Percentiles rank a stretch among this genome's conserved stretches.
Evolutionary conservation across 2,888 invertebrate species (phyloP).

Genomic region (Epirrita christyi): DNA sequence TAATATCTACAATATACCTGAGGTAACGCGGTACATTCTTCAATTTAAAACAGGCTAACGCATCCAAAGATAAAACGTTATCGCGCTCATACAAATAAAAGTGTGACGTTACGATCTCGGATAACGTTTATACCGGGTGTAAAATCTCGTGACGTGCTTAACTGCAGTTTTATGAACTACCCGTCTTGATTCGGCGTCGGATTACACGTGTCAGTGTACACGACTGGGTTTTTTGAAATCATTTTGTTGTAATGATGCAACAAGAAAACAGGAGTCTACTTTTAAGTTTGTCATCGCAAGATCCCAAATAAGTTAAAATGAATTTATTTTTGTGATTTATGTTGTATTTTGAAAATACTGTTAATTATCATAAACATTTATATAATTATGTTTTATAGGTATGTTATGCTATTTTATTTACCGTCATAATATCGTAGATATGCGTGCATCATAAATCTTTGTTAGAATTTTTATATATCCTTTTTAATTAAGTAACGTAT

Average conservation of each 20-base stretch:
- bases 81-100: constrained; percentile 21
- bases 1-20: background rate
- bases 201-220: constrained; percentile 47
- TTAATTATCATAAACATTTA: too few relatives aligned
- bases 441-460: too few relatives aligned
- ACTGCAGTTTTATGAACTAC: constrained; percentile 70
- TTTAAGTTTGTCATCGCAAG: too few relatives aligned
- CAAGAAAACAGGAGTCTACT: too few relatives aligned
- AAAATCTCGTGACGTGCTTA: constrained; percentile 46
- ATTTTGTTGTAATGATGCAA: constrained; percentile 27
- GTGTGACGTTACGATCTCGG: constrained; percentile 31
- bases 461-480: too few relatives aligned
- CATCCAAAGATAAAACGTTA: constrained; percentile 6
- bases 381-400: too few relatives aligned
- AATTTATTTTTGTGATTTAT: too few relatives aligned
- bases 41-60: background rate
- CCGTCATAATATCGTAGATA: too few relatives aligned
- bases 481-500: too few relatives aligned
- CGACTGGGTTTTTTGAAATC: constrained; percentile 28
- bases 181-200: constrained; percentile 60
- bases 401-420: too few relatives aligned
- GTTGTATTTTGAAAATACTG: too few relatives aligned
- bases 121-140: constrained; percentile 36
- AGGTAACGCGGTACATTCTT: background rate
- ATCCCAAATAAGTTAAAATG: too few relatives aligned